Percentiles rank a stretch among this genome's conserved stretches.
Conservation (phyloP, 2,888 invertebrate genomes). For the Sepiola atlantica region DNA sequence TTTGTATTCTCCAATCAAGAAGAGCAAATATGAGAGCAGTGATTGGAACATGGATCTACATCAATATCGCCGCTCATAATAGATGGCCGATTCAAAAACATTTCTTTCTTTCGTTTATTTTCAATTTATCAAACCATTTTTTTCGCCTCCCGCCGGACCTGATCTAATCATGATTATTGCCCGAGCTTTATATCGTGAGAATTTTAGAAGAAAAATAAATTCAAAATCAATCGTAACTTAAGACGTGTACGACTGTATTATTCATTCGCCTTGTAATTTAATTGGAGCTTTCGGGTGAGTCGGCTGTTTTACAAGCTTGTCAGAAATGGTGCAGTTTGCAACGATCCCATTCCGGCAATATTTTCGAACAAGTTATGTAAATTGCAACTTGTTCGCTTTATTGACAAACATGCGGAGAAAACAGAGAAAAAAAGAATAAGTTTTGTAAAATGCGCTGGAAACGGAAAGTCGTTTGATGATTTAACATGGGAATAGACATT, state of each 20-base stretch:
- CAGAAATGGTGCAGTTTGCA: not conserved
- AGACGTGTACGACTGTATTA: not conserved
- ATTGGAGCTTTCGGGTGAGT: not conserved
- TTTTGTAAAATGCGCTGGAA: not conserved
- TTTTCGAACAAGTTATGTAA: not conserved
- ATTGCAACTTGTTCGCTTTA: conserved; percentile 13
- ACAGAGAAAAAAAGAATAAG: not conserved
- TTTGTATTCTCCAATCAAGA: not conserved
- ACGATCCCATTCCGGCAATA: not conserved
- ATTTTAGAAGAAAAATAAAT: not conserved
- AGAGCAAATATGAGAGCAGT: not conserved
- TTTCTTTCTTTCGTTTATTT: not conserved
- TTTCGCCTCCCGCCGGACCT: not conserved
- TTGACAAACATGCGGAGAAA: not conserved
- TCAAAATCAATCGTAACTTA: not conserved
- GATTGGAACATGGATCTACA: not conserved
- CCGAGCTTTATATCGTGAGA: not conserved
- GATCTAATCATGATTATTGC: not conserved
- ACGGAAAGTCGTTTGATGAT: not conserved
- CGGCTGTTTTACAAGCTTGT: not conserved
- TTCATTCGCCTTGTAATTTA: not conserved
- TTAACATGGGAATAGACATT: not conserved
- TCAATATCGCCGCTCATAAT: not conserved
- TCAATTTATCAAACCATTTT: not conserved
- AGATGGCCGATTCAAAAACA: not conserved